Percentiles rank a stretch among this genome's conserved stretches.
These are phyloP conservation scores for Bimastos eiseni DNA, from an alignment of 2,888 invertebrate genomes.

Conservation along the genomic window DNA sequence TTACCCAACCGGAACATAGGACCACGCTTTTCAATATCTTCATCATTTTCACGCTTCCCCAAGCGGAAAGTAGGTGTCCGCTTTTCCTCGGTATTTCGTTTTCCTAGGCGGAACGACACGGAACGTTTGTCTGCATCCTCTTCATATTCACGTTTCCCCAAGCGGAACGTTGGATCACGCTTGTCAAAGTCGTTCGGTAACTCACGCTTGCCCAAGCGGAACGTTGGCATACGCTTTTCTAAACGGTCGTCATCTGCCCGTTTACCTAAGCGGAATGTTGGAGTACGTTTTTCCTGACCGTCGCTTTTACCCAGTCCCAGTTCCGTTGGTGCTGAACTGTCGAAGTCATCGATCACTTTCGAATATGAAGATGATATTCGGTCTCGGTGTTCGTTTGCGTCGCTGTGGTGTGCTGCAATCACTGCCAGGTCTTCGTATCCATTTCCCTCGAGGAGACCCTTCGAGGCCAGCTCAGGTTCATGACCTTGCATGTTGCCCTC, in stretches of 20 bases:
- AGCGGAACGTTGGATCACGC: neutral
- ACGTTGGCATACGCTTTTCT: conserved; percentile 1
- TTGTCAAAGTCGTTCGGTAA: neutral
- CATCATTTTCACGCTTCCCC: neutral
- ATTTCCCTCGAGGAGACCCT: neutral
- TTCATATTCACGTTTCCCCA: neutral
- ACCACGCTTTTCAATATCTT: neutral
- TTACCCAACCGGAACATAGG: conserved; percentile 17
- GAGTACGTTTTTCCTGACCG: conserved; percentile 1
- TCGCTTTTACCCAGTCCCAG: neutral
- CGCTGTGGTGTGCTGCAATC: neutral
- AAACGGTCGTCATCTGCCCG: neutral
- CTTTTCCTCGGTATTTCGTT: neutral
- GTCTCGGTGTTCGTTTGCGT: neutral
- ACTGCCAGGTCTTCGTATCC: neutral
- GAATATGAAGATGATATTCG: neutral
- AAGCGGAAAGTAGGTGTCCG: neutral
- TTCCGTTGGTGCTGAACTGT: neutral
- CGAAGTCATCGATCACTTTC: neutral
- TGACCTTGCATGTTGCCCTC: neutral
- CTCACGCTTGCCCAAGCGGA: neutral
- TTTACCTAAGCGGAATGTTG: neutral
- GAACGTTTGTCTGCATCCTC: neutral
- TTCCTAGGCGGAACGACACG: neutral
- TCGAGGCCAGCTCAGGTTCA: neutral